phyloP scores from a whole-genome alignment of 2,797 vertebrate species.

The Pseudomugil tenellus region DNA sequence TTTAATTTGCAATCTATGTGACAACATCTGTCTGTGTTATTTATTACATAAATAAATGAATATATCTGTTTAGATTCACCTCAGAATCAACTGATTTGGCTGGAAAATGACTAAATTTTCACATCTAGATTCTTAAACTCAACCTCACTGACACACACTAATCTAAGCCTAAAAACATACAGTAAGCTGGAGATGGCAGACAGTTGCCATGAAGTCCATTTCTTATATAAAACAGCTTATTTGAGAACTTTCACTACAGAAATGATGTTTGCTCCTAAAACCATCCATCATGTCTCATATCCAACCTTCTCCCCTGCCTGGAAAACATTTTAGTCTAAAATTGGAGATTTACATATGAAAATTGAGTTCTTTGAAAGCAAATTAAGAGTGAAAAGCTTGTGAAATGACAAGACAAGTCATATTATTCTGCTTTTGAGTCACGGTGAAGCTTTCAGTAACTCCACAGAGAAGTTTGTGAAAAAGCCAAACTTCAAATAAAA shows the following conservation, averaged over 20 bases:
- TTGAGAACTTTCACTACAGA: background rate
- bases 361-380: constrained; percentile 56
- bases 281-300: too few relatives aligned
- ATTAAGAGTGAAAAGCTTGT: background rate
- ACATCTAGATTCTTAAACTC: background rate
- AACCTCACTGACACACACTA: background rate
- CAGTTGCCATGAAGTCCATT: background rate
- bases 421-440: constrained; percentile 27
- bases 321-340: background rate
- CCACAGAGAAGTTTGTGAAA: background rate
- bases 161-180: background rate
- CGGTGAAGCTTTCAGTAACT: background rate
- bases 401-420: background rate
- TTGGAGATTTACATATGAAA: background rate
- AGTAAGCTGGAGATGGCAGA: too few relatives aligned
- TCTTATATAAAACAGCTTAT: background rate
- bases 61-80: too few relatives aligned
- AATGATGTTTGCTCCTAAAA: background rate
- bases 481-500: background rate
- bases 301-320: constrained; percentile 4
- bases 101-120: too few relatives aligned
- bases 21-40: too few relatives aligned
- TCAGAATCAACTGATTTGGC: too few relatives aligned
- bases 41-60: too few relatives aligned
- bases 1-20: too few relatives aligned